Percentiles rank a stretch among this genome's conserved stretches.
Evolutionary conservation across 2,113 vertebrate genomes (phyloP).

Genomic region (Pseudonaja textilis): DNA sequence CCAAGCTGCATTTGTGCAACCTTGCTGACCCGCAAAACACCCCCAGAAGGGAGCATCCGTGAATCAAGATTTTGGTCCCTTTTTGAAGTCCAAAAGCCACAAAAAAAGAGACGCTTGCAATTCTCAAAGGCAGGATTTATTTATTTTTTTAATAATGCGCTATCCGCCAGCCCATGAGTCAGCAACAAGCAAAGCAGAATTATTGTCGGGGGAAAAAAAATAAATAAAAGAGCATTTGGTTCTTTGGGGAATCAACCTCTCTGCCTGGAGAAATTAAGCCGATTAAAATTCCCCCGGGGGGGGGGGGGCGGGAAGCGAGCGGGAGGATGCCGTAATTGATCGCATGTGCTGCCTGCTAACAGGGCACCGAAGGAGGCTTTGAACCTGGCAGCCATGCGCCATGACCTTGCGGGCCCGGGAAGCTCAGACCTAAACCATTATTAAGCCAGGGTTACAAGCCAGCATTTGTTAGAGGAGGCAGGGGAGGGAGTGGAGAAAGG

Average conservation of each 20-base stretch:
- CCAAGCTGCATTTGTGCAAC: background rate
- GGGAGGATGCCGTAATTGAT: background rate
- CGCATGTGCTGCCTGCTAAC: background rate
- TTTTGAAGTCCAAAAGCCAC: background rate
- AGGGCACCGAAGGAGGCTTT: background rate
- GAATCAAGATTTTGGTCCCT: background rate
- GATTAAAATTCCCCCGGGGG: background rate
- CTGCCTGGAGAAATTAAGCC: background rate
- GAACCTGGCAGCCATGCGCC: background rate
- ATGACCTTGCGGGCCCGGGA: background rate
- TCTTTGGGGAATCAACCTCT: background rate
- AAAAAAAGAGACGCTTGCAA: background rate
- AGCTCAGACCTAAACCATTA: background rate
- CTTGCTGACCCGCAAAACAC: background rate
- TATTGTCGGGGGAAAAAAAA: background rate
- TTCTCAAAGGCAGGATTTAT: background rate
- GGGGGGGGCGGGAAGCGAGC: background rate
- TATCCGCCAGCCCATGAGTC: background rate
- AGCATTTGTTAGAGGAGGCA: background rate
- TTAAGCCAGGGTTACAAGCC: background rate
- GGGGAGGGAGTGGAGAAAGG: background rate
- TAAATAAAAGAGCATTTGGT: background rate
- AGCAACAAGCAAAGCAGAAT: background rate
- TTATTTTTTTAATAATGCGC: background rate
- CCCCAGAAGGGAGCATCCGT: background rate